A percentile compares a stretch with the other conserved stretches of the same genome.
phyloP scores from a whole-genome alignment of 2,113 vertebrate species.

The Ptilorrhoa leucosticta region DNA sequence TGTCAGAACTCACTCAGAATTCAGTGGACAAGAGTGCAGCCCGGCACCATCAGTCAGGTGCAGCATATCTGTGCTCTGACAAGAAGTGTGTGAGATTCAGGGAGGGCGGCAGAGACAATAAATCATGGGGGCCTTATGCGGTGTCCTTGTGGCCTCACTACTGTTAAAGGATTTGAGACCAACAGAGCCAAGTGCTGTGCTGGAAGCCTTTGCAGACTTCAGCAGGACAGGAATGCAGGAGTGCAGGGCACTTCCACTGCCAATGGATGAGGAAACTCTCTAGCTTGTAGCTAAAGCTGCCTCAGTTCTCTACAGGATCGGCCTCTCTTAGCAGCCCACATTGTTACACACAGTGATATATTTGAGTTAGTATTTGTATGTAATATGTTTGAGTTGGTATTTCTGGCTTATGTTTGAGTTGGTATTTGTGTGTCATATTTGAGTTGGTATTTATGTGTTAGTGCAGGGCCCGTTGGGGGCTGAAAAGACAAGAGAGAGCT shows the following conservation, averaged over 20 bases:
- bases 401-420: background rate
- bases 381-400: background rate
- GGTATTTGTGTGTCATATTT: background rate
- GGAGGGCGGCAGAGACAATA: background rate
- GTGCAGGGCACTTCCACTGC: background rate
- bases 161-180: background rate
- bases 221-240: background rate
- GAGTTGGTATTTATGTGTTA: background rate
- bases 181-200: background rate
- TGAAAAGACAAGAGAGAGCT: background rate
- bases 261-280: background rate
- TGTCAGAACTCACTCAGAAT: background rate
- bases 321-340: background rate
- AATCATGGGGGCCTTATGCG: rapidly evolving
- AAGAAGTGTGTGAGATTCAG: background rate
- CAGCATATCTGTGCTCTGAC: background rate
- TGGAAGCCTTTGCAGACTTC: background rate
- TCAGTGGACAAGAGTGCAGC: background rate
- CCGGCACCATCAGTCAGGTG: background rate
- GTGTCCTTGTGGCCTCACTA: background rate
- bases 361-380: background rate
- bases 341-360: background rate
- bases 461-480: background rate
- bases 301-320: background rate
- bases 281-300: background rate